Percentiles rank a stretch among this genome's conserved stretches.
Conservation (phyloP, 2,888 invertebrate genomes). For the Acanthosepion esculentum region DNA sequence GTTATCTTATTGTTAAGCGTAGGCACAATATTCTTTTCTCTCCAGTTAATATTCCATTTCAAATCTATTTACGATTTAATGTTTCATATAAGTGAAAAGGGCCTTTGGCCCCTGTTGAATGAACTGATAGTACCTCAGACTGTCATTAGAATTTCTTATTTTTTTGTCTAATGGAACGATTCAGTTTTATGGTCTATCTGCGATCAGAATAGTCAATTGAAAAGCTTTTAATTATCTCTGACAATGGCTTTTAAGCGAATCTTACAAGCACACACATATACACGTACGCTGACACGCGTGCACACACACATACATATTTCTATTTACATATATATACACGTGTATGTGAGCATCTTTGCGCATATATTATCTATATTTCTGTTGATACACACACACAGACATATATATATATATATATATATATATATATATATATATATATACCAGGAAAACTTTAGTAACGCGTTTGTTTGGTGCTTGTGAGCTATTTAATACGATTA, state of each 20-base stretch:
- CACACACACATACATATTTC: not conserved
- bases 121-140: not conserved
- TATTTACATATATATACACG: not conserved
- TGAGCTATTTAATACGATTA: no score
- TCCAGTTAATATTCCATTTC: not conserved
- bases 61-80: not conserved
- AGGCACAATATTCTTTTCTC: not conserved
- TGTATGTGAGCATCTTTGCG: not conserved
- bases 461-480: no score
- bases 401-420: not conserved
- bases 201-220: not conserved
- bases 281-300: no score
- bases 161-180: not conserved
- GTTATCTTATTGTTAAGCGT: not conserved
- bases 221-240: not conserved
- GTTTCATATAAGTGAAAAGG: not conserved
- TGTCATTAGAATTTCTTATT: not conserved
- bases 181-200: not conserved
- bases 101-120: not conserved
- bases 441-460: no score
- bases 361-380: not conserved
- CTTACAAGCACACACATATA: not conserved
- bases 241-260: not conserved
- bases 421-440: not conserved
- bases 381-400: not conserved